phyloP scores from a whole-genome alignment of 1,140 invertebrate genomes.

The Pissodes strobi region DNA sequence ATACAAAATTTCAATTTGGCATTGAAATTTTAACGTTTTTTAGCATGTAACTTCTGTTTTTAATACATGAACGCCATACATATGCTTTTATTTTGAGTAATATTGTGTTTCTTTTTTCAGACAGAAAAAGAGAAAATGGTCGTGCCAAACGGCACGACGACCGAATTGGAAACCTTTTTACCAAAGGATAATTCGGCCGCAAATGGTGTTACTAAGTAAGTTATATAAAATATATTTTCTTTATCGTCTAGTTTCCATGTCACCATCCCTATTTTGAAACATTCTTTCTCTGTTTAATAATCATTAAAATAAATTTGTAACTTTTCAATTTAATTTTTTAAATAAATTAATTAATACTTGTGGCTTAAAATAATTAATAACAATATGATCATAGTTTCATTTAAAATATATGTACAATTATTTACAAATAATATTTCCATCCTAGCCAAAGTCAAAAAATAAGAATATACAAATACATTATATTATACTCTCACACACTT shows the following conservation, averaged over 20 bases:
- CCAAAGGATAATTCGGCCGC: slow-evolving; percentile 62
- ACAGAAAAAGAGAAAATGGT: slow-evolving; percentile 31
- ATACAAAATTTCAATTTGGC: not conserved
- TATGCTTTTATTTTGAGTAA: no score
- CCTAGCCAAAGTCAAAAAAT: no score
- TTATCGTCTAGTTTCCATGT: not conserved
- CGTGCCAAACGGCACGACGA: slow-evolving; percentile 53
- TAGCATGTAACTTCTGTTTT: no score
- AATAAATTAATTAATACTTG: no score
- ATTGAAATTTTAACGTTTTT: not conserved
- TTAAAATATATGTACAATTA: no score
- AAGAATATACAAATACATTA: no score
- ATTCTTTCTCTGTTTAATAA: not conserved
- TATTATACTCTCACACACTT: no score
- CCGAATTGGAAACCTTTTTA: slow-evolving; percentile 69
- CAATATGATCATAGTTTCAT: no score
- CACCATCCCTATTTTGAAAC: not conserved
- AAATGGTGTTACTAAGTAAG: slow-evolving; percentile 53
- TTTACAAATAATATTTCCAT: no score
- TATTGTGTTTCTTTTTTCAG: slow-evolving; percentile 43
- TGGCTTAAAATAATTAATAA: no score
- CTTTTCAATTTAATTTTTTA: not conserved
- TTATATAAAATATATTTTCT: no score
- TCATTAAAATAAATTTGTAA: not conserved
- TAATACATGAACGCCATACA: not conserved